Evolutionary conservation across 2,888 invertebrate species (phyloP).

Genomic region (Microctonus brassicae): DNA sequence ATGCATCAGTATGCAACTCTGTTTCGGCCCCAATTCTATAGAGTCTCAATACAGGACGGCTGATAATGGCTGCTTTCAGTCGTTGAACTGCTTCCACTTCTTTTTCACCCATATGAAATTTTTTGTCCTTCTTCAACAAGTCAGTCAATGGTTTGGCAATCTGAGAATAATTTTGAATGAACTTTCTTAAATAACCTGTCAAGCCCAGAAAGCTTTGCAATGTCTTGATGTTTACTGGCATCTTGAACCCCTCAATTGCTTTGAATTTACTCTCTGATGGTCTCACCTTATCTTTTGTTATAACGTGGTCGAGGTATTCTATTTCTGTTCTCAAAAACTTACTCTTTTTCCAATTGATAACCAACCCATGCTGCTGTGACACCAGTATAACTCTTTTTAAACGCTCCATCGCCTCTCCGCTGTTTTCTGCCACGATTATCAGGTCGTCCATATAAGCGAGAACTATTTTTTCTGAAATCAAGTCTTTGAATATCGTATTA

Average conservation of each 20-base stretch:
- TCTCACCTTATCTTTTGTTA: conserved; percentile 2
- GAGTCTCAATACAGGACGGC: too few relatives aligned
- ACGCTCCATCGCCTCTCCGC: conserved; percentile 22
- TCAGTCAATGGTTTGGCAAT: conserved; percentile 43
- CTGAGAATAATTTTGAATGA: conserved; percentile 38
- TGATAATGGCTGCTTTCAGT: too few relatives aligned
- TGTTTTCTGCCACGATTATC: conserved; percentile 34
- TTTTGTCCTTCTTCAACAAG: too few relatives aligned
- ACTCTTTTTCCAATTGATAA: conserved; percentile 43
- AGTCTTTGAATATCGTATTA: conserved; percentile 33
- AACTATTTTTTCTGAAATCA: conserved; percentile 21
- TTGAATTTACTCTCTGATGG: conserved; percentile 33
- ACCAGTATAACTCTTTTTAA: conserved; percentile 17
- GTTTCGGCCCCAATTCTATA: too few relatives aligned
- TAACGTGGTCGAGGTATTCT: conserved; percentile 39
- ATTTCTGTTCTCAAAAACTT: too few relatives aligned
- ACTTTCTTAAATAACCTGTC: conserved; percentile 41
- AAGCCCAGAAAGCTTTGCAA: conserved; percentile 44
- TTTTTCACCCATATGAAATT: too few relatives aligned
- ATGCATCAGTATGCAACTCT: too few relatives aligned
- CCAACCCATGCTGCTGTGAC: conserved; percentile 1
- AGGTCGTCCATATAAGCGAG: conserved; percentile 42
- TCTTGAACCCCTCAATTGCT: conserved; percentile 36
- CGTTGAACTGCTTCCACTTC: too few relatives aligned
- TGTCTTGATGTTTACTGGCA: conserved; percentile 32